A percentile compares a stretch with the other conserved stretches of the same genome.
These are phyloP conservation scores for Edolisoma coerulescens DNA, from an alignment of 2,113 vertebrate species.

Conservation along the genomic window DNA sequence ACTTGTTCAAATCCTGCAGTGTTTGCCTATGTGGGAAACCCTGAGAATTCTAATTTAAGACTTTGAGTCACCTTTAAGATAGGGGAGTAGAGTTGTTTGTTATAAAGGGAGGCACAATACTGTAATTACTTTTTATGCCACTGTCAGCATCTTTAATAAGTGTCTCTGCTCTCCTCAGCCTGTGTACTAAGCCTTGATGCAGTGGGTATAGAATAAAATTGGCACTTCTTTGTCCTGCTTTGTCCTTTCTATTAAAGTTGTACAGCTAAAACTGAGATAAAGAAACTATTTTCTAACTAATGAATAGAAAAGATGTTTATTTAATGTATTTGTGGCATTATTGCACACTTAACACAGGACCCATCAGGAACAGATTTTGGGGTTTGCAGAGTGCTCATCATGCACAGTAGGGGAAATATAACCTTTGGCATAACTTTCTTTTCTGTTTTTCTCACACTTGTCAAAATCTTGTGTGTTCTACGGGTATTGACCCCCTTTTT, in stretches of 20 bases:
- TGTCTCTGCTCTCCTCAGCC: not conserved
- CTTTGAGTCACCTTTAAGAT: conserved; percentile 45
- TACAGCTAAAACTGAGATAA: not conserved
- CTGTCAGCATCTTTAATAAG: conserved; percentile 55
- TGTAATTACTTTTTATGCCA: conserved; percentile 59
- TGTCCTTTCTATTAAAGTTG: not conserved
- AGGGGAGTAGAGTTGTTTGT: conserved; percentile 12
- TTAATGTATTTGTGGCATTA: not conserved
- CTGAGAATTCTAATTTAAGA: conserved; percentile 52
- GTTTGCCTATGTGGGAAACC: not conserved
- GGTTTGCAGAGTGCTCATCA: not conserved
- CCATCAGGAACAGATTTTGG: not conserved
- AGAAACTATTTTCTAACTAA: not conserved
- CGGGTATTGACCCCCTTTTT: not conserved
- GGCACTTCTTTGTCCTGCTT: conserved; percentile 1
- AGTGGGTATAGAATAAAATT: not conserved
- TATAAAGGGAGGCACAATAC: conserved; percentile 38
- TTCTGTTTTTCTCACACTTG: not conserved
- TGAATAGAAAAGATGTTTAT: not conserved
- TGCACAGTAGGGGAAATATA: not conserved
- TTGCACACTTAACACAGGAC: not conserved
- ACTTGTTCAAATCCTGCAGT: conserved; percentile 22
- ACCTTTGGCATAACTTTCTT: not conserved
- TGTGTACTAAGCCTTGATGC: conserved; percentile 6
- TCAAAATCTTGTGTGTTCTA: not conserved